Base-by-base conservation (phyloP, 2,888 invertebrate species). In the Patella ulyssiponensis region DNA sequence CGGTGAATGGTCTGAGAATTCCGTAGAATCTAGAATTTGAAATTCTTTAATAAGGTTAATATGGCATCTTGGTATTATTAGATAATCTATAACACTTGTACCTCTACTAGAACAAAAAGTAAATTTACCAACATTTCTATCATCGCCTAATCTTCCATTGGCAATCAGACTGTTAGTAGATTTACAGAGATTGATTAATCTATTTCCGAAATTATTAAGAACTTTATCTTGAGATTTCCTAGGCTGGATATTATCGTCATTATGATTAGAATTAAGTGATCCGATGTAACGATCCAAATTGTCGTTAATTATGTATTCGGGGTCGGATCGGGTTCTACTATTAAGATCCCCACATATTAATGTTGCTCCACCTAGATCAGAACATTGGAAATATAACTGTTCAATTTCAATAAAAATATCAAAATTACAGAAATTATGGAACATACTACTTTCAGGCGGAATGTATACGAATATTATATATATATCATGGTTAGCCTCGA, bases 41-140 rank as follows among this genome's bases (percentile, higher is more conserved):
- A 77, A 77, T 14, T 74, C 71, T 33, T 33, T 23, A 69, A 77
- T 20, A 51, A 52, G 51, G 12, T 17, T 51, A 20, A 58, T 56
- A 52, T 17, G 9, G 4, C 58, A 20, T 69, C 20, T 69, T 27
- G 56, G 58, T 2, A n/a, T 52, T 23, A 78, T 58, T 58, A 71
- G 20, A 52, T 78, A 78, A 69, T 78, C 78, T 5, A 78, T 56
- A 44, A 54, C 23, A 73, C 75, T 72, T 11, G 64, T 56, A 69
- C 23, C 27, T 51, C 75, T 56, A 73, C 72, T 58, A 58, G 58
- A 58, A 58, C 20, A n/a, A 58, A 58, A 75, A 53, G 74, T 71
- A 15, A 27, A 11, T 73, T 54, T 75, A 64, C 51, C 78, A 54
- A 71, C 54, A 20, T 56, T 71, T 71, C 17, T 5, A 33, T 78